Percentiles rank a stretch among this genome's conserved stretches.
Conservation (phyloP, 2,888 invertebrate species). For the Orchesellides sinensis region DNA sequence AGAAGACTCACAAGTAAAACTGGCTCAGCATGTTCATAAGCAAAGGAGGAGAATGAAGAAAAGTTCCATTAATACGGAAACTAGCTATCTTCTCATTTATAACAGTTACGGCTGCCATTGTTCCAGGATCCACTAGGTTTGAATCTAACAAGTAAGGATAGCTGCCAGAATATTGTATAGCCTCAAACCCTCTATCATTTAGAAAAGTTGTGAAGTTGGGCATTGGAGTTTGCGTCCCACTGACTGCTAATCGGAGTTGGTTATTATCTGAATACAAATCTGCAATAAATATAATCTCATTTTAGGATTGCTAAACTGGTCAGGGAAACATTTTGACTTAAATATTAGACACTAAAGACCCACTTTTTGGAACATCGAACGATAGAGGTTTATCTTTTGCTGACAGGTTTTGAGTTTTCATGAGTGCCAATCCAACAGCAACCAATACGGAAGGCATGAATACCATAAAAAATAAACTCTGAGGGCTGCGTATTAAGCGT, state of each 20-base stretch:
- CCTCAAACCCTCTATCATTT: constrained; percentile 10
- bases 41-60: constrained; percentile 87
- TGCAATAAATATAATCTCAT: not conserved
- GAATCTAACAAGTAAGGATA: constrained; percentile 70
- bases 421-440: constrained; percentile 83
- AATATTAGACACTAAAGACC: not conserved
- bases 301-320: not conserved
- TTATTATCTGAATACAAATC: constrained; percentile 19
- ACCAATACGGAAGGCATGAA: constrained; percentile 84
- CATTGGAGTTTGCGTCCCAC: not conserved
- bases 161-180: constrained; percentile 67
- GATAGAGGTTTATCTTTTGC: constrained; percentile 83
- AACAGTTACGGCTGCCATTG: constrained; percentile 64
- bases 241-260: constrained; percentile 23
- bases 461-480: constrained; percentile 86
- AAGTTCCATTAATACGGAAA: constrained; percentile 85
- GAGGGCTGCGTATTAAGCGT: constrained; percentile 83
- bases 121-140: constrained; percentile 47
- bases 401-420: constrained; percentile 81
- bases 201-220: constrained; percentile 6
- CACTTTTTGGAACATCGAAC: constrained; percentile 76
- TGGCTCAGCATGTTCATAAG: constrained; percentile 85
- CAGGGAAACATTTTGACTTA: not conserved
- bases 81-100: constrained; percentile 77
- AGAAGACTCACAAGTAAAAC: constrained; percentile 81